phyloP scores from a whole-genome alignment of 2,797 vertebrate species.

The Coilia nasus region DNA sequence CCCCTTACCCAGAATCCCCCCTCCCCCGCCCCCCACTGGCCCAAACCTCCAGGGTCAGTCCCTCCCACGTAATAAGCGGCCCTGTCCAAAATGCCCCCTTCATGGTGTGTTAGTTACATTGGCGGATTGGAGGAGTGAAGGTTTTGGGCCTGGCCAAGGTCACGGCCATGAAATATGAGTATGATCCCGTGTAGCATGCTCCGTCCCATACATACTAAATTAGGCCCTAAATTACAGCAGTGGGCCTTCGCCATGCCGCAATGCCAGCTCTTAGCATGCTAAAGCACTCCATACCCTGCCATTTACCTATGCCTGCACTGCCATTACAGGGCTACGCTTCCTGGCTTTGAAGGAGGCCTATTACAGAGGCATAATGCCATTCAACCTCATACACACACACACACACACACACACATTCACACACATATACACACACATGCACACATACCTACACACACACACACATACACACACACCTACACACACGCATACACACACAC shows the following conservation, averaged over 20 bases:
- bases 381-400: conserved; percentile 8
- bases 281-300: conserved; percentile 32
- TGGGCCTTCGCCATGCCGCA: conserved; percentile 41
- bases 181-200: neutral
- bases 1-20: neutral
- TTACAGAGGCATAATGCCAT: conserved; percentile 19
- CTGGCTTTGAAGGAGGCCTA: conserved; percentile 20
- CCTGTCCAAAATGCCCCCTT: too few species aligned
- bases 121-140: too few species aligned
- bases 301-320: conserved; percentile 24
- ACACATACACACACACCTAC: neutral
- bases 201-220: conserved; percentile 38
- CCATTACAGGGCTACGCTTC: conserved; percentile 24
- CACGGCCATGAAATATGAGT: conserved; percentile 2
- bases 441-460: neutral
- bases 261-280: conserved; percentile 46
- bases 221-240: conserved; percentile 46
- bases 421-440: neutral
- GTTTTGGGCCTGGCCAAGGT: too few species aligned
- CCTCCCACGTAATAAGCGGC: neutral
- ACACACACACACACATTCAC: neutral
- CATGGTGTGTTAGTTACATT: too few species aligned
- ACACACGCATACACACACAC: neutral
- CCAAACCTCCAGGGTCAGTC: neutral
- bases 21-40: neutral